A percentile compares a stretch with the other conserved stretches of the same genome.
phyloP scores from a whole-genome alignment of 2,888 invertebrate species.

The Chloroclystis v-ata region DNA sequence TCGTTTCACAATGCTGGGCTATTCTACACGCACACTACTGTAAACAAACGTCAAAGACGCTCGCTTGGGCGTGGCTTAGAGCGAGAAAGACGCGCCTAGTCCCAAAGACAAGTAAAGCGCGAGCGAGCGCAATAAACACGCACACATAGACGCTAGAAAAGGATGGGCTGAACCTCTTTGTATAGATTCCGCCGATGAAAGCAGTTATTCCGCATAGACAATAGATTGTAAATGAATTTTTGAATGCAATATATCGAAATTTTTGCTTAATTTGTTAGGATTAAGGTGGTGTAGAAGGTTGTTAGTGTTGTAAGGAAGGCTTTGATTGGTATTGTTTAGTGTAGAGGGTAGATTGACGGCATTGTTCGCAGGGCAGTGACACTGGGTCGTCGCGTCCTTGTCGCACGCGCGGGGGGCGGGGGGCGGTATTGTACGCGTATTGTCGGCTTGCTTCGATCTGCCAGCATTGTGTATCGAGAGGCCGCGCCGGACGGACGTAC shows the following conservation, averaged over 20 bases:
- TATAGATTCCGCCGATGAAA: conserved; percentile 71
- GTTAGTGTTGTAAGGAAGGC: conserved; percentile 27
- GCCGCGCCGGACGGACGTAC: conserved; percentile 60
- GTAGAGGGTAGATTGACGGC: conserved; percentile 57
- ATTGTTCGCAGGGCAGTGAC: conserved; percentile 77
- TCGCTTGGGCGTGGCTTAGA: conserved; percentile 72
- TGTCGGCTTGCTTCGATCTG: conserved; percentile 76
- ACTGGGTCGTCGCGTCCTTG: conserved; percentile 75
- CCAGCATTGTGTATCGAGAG: conserved; percentile 72
- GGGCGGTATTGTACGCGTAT: conserved; percentile 75
- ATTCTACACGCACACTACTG: conserved; percentile 64
- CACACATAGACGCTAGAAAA: conserved; percentile 72
- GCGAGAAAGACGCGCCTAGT: conserved; percentile 63
- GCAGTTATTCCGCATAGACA: conserved; percentile 73
- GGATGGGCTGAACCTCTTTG: conserved; percentile 72
- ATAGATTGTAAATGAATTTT: conserved; percentile 61
- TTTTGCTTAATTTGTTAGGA: conserved; percentile 29
- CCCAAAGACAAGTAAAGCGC: conserved; percentile 47
- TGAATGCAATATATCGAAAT: conserved; percentile 43
- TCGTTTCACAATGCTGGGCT: conserved; percentile 66
- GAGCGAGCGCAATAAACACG: conserved; percentile 52
- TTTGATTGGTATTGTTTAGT: conserved; percentile 46
- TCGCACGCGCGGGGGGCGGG: conserved; percentile 66
- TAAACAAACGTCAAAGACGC: conserved; percentile 48
- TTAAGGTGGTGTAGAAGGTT: conserved; percentile 9